Percentiles rank a stretch among this genome's conserved stretches.
phyloP scores from a whole-genome alignment of 2,113 vertebrate genomes.

The Indicator maculatus region DNA sequence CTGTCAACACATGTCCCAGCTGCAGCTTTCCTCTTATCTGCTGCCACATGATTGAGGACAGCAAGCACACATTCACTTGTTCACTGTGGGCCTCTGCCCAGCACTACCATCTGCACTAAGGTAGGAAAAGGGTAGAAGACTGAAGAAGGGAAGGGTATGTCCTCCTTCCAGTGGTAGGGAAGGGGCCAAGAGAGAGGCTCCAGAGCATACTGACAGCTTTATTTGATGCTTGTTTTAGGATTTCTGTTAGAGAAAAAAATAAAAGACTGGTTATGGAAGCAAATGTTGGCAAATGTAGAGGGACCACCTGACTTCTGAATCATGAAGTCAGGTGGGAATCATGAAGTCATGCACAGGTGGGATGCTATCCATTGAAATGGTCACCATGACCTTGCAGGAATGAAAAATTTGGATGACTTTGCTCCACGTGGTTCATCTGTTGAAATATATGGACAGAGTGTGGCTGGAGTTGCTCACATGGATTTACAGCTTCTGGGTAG shows the following conservation, averaged over 20 bases:
- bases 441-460: neutral
- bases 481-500: neutral
- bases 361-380: neutral
- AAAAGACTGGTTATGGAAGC: neutral
- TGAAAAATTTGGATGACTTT: neutral
- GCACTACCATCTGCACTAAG: neutral
- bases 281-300: neutral
- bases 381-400: neutral
- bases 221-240: neutral
- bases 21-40: neutral
- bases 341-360: neutral
- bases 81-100: neutral
- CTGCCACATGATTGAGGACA: neutral
- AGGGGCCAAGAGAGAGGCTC: neutral
- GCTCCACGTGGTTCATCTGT: neutral
- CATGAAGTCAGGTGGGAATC: no score
- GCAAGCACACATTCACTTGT: neutral
- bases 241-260: slow-evolving; percentile 6
- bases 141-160: neutral
- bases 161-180: neutral
- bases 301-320: neutral
- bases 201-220: neutral
- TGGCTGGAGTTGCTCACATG: neutral
- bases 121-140: neutral
- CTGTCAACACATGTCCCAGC: neutral